Conservation (phyloP, 2,797 vertebrate genomes). For the Acanthornis magna region DNA sequence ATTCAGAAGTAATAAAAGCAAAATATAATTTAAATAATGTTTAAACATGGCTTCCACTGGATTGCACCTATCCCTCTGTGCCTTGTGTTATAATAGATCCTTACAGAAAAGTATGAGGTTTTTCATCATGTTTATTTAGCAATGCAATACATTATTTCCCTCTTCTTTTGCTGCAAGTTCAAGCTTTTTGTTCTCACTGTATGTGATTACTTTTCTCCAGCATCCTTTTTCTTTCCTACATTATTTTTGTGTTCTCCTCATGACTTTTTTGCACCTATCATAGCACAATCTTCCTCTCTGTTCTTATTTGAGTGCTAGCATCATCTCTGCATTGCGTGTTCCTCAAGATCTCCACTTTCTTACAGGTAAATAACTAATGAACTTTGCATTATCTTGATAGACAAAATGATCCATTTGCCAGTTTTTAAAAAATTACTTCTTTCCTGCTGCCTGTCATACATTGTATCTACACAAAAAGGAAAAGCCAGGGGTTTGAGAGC, state of each 20-base stretch:
- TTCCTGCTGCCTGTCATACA: not conserved
- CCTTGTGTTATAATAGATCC: not conserved
- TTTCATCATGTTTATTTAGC: not conserved
- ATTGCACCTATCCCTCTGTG: not conserved
- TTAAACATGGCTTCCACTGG: not conserved
- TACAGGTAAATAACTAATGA: not conserved
- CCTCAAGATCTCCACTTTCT: not conserved
- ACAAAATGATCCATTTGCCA: not conserved
- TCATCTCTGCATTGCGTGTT: not conserved
- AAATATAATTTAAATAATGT: not conserved
- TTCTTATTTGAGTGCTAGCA: not conserved
- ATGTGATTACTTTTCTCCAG: not conserved
- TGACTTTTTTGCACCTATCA: not conserved
- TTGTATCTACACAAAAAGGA: not conserved
- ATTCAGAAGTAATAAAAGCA: not conserved
- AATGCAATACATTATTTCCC: not conserved
- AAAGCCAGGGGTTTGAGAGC: not conserved
- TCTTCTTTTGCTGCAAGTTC: not conserved
- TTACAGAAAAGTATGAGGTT: not conserved
- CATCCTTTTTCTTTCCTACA: not conserved
- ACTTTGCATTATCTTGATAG: not conserved
- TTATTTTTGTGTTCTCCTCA: not conserved
- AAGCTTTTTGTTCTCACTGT: not conserved
- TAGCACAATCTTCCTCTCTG: not conserved
- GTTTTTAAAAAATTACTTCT: not conserved